A percentile compares a stretch with the other conserved stretches of the same genome.
These are phyloP conservation scores for Thamnophis sirtalis DNA, from an alignment of 2,113 vertebrate genomes.

Conservation along the genomic window DNA sequence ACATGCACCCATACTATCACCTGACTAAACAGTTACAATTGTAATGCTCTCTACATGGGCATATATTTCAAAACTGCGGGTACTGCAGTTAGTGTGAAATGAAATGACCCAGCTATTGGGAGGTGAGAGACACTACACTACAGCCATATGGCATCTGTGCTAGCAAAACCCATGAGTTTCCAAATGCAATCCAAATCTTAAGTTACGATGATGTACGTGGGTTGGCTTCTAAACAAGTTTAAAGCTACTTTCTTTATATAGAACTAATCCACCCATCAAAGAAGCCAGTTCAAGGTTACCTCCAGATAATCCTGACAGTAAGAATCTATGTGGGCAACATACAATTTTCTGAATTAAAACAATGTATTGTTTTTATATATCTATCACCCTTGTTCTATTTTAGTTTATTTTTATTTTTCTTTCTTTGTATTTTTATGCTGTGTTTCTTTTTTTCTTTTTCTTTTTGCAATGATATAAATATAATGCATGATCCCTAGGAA, in stretches of 20 bases:
- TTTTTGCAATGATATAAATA: background rate
- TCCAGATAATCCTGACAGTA: background rate
- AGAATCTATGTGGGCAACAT: background rate
- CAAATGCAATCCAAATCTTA: background rate
- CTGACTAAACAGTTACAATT: background rate
- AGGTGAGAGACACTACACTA: background rate
- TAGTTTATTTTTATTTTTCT: background rate
- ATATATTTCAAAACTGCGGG: background rate
- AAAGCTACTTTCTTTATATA: background rate
- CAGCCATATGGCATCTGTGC: background rate
- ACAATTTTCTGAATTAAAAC: background rate
- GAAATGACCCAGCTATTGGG: background rate
- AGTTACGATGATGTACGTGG: background rate
- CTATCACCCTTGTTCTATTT: background rate
- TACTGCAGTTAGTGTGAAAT: background rate
- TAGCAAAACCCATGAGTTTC: background rate
- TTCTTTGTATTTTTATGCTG: background rate
- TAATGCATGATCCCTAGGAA: background rate
- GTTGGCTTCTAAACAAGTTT: background rate
- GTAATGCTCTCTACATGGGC: background rate
- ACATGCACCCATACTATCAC: background rate
- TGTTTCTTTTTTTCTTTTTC: background rate
- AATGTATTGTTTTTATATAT: background rate
- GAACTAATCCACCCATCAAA: background rate
- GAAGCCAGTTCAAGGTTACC: background rate